A percentile compares a stretch with the other conserved stretches of the same genome.
These are phyloP conservation scores for Drymodes brunneopygia DNA, from an alignment of 2,113 vertebrate species.

Conservation along the genomic window DNA sequence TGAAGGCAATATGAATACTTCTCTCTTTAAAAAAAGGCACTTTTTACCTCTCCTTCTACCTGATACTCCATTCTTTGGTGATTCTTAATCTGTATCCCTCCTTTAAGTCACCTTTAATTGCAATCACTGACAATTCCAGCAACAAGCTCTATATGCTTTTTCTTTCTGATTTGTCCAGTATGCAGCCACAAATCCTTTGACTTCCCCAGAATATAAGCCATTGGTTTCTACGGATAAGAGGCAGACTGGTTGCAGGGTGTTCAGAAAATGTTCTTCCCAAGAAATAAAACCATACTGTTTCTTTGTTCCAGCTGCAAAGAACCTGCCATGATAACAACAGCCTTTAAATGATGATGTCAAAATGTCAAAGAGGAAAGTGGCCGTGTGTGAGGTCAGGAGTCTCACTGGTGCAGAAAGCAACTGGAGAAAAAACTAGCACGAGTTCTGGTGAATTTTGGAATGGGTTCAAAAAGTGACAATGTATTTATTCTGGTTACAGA, in stretches of 20 bases:
- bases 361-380: background rate
- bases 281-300: background rate
- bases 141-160: background rate
- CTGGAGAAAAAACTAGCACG: background rate
- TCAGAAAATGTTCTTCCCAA: background rate
- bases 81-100: background rate
- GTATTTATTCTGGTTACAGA: background rate
- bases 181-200: background rate
- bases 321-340: background rate
- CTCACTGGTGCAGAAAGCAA: background rate
- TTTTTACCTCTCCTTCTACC: background rate
- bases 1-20: background rate
- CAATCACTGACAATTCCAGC: background rate
- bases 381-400: background rate
- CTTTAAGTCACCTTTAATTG: background rate
- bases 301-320: background rate
- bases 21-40: background rate
- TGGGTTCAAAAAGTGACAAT: background rate
- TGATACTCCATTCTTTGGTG: background rate
- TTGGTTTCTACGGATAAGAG: background rate
- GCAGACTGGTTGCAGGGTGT: background rate
- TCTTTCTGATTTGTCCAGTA: background rate
- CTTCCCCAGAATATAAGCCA: background rate
- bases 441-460: background rate
- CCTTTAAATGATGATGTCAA: background rate